Percentiles rank a stretch among this genome's conserved stretches.
These are phyloP conservation scores for Phrynocephalus vlangalii DNA, from an alignment of 2,797 vertebrate genomes.

Conservation along the genomic window DNA sequence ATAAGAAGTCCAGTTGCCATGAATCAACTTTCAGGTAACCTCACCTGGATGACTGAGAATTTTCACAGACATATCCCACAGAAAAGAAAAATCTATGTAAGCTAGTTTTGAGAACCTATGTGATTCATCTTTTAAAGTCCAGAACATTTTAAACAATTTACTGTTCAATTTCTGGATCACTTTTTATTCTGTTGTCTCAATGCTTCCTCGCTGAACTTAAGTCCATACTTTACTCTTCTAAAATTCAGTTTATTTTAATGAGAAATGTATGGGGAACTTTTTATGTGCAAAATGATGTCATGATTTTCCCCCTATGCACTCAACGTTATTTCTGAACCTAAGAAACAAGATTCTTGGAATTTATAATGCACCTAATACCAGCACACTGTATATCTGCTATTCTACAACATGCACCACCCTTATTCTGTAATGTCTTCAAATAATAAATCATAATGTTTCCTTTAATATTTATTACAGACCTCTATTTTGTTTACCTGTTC, in stretches of 20 bases:
- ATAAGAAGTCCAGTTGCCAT: no score
- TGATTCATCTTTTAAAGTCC: no score
- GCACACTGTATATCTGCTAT: not conserved
- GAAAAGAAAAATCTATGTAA: no score
- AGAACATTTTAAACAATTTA: no score
- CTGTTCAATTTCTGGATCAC: not conserved
- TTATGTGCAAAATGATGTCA: not conserved
- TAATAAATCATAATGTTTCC: not conserved
- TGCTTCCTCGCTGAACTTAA: not conserved
- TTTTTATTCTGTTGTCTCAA: not conserved
- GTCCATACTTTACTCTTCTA: not conserved
- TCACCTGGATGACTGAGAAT: no score
- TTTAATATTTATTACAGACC: not conserved
- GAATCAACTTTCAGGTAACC: no score
- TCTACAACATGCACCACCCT: not conserved
- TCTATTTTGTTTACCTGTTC: conserved; percentile 87
- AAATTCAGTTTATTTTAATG: conserved; percentile 24
- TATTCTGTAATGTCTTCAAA: not conserved
- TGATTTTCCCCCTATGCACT: conserved; percentile 49
- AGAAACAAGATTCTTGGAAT: conserved; percentile 37
- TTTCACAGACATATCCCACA: no score
- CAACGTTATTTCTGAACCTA: conserved; percentile 32
- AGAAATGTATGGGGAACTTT: conserved; percentile 16
- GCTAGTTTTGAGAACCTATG: no score
- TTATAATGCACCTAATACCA: conserved; percentile 35